These are phyloP conservation scores for Arothron firmamentum DNA, from an alignment of 2,113 vertebrate species.

Conservation along the genomic window DNA sequence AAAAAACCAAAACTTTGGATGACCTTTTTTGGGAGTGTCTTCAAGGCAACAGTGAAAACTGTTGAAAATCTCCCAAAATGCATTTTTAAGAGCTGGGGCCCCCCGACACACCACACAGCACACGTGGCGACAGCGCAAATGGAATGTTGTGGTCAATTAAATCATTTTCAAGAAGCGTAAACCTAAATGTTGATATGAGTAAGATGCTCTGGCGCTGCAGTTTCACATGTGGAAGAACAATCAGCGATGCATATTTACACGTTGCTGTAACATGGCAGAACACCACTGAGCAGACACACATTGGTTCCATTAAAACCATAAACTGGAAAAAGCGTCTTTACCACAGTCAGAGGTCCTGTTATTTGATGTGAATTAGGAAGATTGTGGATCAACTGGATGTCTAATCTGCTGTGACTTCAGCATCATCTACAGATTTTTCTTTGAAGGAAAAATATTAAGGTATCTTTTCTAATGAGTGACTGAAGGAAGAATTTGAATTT, in stretches of 20 bases:
- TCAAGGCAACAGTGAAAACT: neutral
- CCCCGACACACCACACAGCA: constrained; percentile 45
- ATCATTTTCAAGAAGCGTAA: constrained; percentile 14
- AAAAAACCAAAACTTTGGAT: neutral
- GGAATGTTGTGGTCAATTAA: constrained; percentile 47
- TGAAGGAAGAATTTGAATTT: neutral
- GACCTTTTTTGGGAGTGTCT: neutral
- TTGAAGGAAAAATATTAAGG: neutral
- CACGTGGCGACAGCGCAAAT: constrained; percentile 29
- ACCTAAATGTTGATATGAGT: constrained; percentile 22
- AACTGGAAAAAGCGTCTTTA: neutral
- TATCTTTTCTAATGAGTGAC: neutral
- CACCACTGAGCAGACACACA: no score
- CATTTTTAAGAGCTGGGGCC: neutral
- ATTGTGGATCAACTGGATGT: no score
- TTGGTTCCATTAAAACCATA: neutral
- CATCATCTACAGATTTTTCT: no score
- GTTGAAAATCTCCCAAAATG: neutral
- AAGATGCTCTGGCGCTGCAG: constrained; percentile 24
- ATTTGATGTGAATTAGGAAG: neutral
- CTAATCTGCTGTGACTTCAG: no score
- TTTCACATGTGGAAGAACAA: constrained; percentile 13
- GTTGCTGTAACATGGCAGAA: neutral
- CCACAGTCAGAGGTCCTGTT: neutral
- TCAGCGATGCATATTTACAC: constrained; percentile 23